phyloP scores from a whole-genome alignment of 2,797 vertebrate species.

The Manis javanica region DNA sequence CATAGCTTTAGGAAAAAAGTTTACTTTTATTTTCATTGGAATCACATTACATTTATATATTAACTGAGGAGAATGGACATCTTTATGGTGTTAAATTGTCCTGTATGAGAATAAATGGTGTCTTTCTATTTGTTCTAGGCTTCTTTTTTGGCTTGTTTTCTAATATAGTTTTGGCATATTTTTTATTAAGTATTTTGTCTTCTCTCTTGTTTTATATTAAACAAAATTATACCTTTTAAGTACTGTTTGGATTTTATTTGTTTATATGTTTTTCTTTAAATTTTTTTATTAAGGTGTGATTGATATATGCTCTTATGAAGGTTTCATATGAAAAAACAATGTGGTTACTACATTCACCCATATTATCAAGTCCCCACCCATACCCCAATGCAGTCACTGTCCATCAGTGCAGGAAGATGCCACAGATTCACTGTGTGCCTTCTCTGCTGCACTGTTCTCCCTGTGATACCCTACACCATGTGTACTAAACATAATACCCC shows the following conservation, averaged over 20 bases:
- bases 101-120: not conserved
- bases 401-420: no score
- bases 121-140: not conserved
- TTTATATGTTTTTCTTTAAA: not conserved
- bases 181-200: not conserved
- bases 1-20: not conserved
- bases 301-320: no score
- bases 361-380: no score
- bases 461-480: no score
- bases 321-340: no score
- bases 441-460: no score
- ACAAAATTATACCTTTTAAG: not conserved
- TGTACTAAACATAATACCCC: no score
- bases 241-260: not conserved
- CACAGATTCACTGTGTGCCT: no score
- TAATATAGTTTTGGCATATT: not conserved
- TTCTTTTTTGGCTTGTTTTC: not conserved
- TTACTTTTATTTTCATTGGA: slow-evolving; percentile 33
- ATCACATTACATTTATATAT: not conserved
- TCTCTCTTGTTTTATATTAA: not conserved
- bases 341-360: no score
- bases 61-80: not conserved
- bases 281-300: no score
- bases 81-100: not conserved
- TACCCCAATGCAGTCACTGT: no score